Conservation (phyloP, 2,113 vertebrate genomes). For the Neodon shergylaensis region DNA sequence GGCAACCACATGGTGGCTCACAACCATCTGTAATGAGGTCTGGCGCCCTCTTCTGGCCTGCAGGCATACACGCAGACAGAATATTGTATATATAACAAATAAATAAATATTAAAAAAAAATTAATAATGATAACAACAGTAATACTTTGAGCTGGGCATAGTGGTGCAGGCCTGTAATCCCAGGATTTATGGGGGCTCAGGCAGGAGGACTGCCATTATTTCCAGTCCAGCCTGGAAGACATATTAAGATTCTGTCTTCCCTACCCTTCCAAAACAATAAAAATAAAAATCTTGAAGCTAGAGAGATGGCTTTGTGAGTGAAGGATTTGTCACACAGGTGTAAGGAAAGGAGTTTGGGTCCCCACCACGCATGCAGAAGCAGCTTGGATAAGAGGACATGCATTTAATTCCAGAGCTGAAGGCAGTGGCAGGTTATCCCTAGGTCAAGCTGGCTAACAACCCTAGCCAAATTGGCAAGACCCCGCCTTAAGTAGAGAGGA, state of each 20-base stretch:
- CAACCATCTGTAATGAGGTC: too few species aligned
- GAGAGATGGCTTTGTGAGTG: background rate
- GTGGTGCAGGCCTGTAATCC: background rate
- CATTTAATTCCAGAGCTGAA: background rate
- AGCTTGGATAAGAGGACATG: background rate
- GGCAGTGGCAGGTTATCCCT: background rate
- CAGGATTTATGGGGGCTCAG: background rate
- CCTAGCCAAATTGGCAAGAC: background rate
- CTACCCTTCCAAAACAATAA: background rate
- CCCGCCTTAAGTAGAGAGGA: background rate
- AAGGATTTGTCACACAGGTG: background rate
- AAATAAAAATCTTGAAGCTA: background rate
- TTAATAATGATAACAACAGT: background rate
- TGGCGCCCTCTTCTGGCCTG: too few species aligned
- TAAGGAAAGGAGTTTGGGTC: background rate
- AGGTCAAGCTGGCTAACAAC: background rate
- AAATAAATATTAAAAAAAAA: too few species aligned
- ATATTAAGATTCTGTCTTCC: background rate
- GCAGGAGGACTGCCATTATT: background rate
- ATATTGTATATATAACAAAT: too few species aligned
- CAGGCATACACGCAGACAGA: too few species aligned
- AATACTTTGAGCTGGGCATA: background rate
- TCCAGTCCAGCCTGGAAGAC: background rate
- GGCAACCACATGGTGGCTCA: too few species aligned
- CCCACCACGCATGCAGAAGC: background rate